Conservation (phyloP, 1,140 invertebrate species). For the Drosophila kikkawai region DNA sequence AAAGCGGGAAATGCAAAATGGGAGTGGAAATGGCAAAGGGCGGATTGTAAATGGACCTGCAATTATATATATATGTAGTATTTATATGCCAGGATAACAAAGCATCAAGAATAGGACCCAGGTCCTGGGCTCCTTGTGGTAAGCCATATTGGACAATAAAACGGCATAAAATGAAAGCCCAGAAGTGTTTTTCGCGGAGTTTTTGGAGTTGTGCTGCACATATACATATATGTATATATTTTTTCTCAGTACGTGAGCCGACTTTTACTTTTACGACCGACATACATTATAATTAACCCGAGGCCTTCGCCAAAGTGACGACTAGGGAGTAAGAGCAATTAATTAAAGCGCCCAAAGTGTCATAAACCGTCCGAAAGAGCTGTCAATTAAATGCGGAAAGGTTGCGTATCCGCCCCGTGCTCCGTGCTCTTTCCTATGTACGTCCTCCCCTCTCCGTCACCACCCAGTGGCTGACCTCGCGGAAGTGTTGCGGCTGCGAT, state of each 20-base stretch:
- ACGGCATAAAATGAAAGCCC: constrained; percentile 59
- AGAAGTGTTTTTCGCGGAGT: constrained; percentile 36
- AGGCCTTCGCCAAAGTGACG: constrained; percentile 1
- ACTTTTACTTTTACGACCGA: constrained; percentile 72
- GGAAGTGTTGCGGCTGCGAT: constrained; percentile 39
- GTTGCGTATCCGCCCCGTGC: constrained; percentile 11
- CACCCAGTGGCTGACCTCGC: constrained; percentile 19
- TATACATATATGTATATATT: not conserved
- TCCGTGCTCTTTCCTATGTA: not conserved
- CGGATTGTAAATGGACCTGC: constrained; percentile 29
- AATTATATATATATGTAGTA: constrained; percentile 39
- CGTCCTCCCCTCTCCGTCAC: constrained; percentile 2
- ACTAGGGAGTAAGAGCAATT: constrained; percentile 60
- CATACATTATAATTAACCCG: constrained; percentile 77
- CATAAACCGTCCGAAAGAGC: constrained; percentile 59
- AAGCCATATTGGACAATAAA: constrained; percentile 74
- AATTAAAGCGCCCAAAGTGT: constrained; percentile 72
- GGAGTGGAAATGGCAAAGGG: not conserved
- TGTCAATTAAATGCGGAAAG: constrained; percentile 60
- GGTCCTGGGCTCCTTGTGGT: constrained; percentile 8
- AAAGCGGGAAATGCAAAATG: constrained; percentile 13
- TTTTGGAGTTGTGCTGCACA: constrained; percentile 6
- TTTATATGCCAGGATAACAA: constrained; percentile 37
- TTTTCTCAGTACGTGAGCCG: constrained; percentile 52
- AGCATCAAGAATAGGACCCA: constrained; percentile 12